Conservation (phyloP, 2,888 invertebrate genomes). For the Athalia rosae region DNA sequence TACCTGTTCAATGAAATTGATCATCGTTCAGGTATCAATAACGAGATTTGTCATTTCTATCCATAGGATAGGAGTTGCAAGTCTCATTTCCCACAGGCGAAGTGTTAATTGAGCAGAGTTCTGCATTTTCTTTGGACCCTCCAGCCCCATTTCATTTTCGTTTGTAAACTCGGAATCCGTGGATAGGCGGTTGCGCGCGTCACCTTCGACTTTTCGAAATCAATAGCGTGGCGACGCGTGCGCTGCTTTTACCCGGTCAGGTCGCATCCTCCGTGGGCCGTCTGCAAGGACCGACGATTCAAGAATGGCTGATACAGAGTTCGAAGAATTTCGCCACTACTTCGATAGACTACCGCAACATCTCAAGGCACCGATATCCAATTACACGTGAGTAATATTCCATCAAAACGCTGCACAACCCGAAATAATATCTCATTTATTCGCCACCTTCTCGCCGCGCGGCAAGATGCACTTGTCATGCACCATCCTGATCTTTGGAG, state of each 20-base stretch:
- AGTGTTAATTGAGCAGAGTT: background rate
- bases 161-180: constrained; percentile 14
- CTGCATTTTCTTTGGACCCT: constrained; percentile 8
- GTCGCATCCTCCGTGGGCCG: constrained; percentile 53
- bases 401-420: background rate
- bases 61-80: background rate
- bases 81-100: background rate
- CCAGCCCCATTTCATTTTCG: constrained; percentile 5
- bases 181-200: constrained; percentile 36
- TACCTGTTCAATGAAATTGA: too few relatives aligned
- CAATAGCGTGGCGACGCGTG: constrained; percentile 64
- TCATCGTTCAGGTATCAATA: too few relatives aligned
- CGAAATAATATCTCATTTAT: too few relatives aligned
- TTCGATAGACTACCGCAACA: constrained; percentile 89
- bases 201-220: constrained; percentile 55
- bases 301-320: constrained; percentile 93
- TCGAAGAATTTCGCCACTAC: constrained; percentile 92
- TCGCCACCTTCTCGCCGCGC: too few relatives aligned
- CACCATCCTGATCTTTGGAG: too few relatives aligned
- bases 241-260: constrained; percentile 53
- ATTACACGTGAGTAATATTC: constrained; percentile 88
- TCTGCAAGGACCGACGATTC: constrained; percentile 51
- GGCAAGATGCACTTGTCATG: too few relatives aligned
- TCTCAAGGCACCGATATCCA: constrained; percentile 86
- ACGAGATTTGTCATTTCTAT: too few relatives aligned